phyloP scores from a whole-genome alignment of 2,797 vertebrate species.

The Halcyon smyrnensis region DNA sequence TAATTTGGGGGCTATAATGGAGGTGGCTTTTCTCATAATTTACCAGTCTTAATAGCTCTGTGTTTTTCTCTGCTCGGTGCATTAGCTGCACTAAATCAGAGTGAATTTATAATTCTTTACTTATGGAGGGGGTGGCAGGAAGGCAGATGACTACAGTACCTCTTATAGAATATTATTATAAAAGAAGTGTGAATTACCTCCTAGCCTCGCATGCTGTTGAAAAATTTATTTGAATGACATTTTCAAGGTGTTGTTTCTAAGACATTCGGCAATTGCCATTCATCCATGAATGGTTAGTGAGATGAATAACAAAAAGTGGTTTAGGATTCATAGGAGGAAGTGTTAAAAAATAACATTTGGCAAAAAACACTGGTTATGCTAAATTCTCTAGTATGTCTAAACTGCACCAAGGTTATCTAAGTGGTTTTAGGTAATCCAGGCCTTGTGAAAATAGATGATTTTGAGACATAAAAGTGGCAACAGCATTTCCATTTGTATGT shows the following conservation, averaged over 20 bases:
- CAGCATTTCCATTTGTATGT: constrained; percentile 28
- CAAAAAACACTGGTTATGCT: constrained; percentile 17
- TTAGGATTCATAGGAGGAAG: constrained; percentile 66
- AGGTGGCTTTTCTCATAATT: neutral
- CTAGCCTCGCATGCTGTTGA: constrained; percentile 58
- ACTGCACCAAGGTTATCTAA: constrained; percentile 39
- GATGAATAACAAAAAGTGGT: constrained; percentile 65
- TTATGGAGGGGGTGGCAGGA: constrained; percentile 56
- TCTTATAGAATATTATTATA: constrained; percentile 69
- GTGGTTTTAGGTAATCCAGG: constrained; percentile 56
- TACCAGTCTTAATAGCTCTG: neutral
- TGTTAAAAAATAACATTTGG: constrained; percentile 63
- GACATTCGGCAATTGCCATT: constrained; percentile 49
- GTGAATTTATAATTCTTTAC: constrained; percentile 53
- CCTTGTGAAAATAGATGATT: constrained; percentile 41
- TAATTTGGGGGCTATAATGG: neutral
- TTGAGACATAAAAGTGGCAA: constrained; percentile 29
- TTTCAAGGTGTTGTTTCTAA: constrained; percentile 64
- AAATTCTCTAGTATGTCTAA: constrained; percentile 62
- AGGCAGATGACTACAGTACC: constrained; percentile 66
- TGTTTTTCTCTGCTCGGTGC: constrained; percentile 37
- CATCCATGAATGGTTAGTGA: constrained; percentile 46
- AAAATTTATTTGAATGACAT: constrained; percentile 53
- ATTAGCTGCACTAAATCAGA: constrained; percentile 42
- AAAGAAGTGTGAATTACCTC: constrained; percentile 69